Base-by-base conservation (phyloP, 2,888 invertebrate genomes). In the Ectemnius continuus region DNA sequence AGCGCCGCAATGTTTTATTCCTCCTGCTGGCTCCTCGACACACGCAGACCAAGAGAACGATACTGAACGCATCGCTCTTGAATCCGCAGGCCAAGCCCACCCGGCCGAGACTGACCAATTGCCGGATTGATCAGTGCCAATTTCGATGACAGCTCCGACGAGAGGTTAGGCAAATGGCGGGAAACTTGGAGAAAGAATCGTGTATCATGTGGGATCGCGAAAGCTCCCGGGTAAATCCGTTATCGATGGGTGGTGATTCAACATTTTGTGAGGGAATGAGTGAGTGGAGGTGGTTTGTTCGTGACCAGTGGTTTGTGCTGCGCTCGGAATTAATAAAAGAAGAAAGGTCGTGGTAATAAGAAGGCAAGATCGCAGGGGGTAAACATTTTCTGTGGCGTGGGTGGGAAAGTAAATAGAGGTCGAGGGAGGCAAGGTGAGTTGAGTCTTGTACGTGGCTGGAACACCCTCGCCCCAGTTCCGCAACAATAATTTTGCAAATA, bases 401-500 rank as follows among this genome's bases (percentile, higher is more conserved):
- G 87, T 81, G 83, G 75, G 78, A 76, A 81, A 79, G 81, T 85
- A 85, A 83, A 83, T 79, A 79, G 83, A 78, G 79, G 78, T 79
- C 64, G 73, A 78, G 73, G 78, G 78, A 76, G 73, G 71, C 36
- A 78, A 82, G 70, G 75, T 79, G 79, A 78, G 76, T 73, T 80
- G 76, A 81, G 81, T 83, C 81, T 83, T 83, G 68, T 70, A 62
- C 64, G 61, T 67, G 57, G 61, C 76, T 74, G 67, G 76, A 75
- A 81, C 74, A 75, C 75, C 77, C 79, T 79, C 80, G 78, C 76
- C 81, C 84, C 85, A 86, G 87, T 87, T 84, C 83, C 84, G 83
- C 85, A 88, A 88, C 85, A 85, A 88, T 88, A 88, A 89, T 88
- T 88, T 87, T 87, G 84, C 85, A 87, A 88, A 88, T 85, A 86